A percentile compares a stretch with the other conserved stretches of the same genome.
Conservation (phyloP, 2,113 vertebrate species). For the Forbesichthys agassizii region DNA sequence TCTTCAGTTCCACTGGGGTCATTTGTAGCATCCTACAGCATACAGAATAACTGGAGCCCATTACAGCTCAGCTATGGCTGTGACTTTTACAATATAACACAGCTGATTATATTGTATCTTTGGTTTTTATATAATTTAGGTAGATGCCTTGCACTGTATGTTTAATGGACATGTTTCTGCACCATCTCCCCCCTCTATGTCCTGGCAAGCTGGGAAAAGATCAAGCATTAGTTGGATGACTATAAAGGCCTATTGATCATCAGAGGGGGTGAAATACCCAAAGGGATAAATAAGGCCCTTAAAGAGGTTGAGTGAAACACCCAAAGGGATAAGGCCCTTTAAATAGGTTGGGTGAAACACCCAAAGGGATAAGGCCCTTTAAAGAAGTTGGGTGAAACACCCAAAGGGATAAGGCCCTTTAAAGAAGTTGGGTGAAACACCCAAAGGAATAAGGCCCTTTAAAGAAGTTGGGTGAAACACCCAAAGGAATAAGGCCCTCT, state of each 20-base stretch:
- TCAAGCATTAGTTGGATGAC: slow-evolving; percentile 46
- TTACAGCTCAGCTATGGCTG: slow-evolving; percentile 6
- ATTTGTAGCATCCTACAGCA: not conserved
- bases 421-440: no score
- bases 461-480: no score
- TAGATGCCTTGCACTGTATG: slow-evolving; percentile 62
- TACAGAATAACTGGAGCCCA: slow-evolving; percentile 20
- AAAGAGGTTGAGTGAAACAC: not conserved
- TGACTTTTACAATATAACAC: slow-evolving; percentile 6
- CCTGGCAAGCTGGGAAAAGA: slow-evolving; percentile 49
- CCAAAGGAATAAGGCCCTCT: no score
- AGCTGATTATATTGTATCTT: slow-evolving; percentile 24
- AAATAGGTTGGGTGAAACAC: no score
- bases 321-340: no score
- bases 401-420: no score
- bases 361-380: no score
- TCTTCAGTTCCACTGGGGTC: slow-evolving; percentile 17
- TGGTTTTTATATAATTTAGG: slow-evolving; percentile 50
- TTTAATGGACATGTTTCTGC: slow-evolving; percentile 70
- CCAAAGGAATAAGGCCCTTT: no score
- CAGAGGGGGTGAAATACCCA: not conserved
- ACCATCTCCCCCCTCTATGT: slow-evolving; percentile 47
- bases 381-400: no score
- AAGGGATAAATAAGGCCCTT: not conserved
- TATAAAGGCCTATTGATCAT: slow-evolving; percentile 28